phyloP scores from a whole-genome alignment of 2,113 vertebrate genomes.

The Lontra canadensis region DNA sequence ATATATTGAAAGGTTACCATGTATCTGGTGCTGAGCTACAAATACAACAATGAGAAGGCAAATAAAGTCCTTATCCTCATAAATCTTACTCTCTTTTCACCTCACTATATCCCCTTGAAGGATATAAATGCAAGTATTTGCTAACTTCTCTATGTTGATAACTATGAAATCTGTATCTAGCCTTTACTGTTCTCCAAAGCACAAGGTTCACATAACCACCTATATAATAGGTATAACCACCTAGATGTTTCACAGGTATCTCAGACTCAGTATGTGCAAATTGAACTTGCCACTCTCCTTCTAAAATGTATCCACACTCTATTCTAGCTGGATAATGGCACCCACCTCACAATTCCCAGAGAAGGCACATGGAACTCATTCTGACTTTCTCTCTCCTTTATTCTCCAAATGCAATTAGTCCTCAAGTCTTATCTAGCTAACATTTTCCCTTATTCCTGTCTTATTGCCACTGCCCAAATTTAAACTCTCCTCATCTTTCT shows the following conservation, averaged over 20 bases:
- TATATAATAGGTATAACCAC: background rate
- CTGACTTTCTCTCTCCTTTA: background rate
- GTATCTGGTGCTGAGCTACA: background rate
- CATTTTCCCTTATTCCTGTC: background rate
- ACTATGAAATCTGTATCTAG: background rate
- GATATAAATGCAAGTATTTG: background rate
- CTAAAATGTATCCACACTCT: background rate
- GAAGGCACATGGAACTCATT: background rate
- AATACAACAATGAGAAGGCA: background rate
- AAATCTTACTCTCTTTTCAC: background rate
- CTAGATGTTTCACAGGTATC: background rate
- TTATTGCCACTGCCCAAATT: background rate
- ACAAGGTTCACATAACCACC: background rate
- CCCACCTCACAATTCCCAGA: background rate
- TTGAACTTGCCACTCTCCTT: background rate
- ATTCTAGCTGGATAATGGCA: background rate
- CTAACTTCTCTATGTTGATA: background rate
- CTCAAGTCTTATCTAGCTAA: background rate
- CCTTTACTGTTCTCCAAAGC: background rate
- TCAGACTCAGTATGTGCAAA: background rate
- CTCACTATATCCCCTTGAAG: background rate
- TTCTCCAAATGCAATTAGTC: background rate
- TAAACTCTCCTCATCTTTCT: background rate
- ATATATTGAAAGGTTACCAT: background rate
- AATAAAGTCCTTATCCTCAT: background rate